Evolutionary conservation across 2,797 vertebrate genomes (phyloP).

Genomic region (Anas bernieri): DNA sequence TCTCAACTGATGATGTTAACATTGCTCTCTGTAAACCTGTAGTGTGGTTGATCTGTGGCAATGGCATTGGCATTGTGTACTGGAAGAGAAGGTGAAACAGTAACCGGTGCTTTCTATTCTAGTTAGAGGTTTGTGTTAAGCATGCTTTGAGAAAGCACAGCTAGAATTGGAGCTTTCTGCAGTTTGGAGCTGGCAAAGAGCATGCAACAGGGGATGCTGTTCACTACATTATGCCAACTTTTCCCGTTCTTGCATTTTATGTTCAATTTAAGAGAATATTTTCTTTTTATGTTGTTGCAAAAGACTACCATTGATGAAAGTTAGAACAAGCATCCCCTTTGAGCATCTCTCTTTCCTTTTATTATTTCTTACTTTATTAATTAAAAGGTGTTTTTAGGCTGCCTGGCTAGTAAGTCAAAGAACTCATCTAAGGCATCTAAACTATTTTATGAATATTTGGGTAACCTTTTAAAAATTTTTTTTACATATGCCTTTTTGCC

Average conservation of each 20-base stretch:
- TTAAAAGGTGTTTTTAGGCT: conserved; percentile 50
- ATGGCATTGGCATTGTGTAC: conserved; percentile 69
- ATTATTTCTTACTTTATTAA: conserved; percentile 9
- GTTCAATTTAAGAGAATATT: conserved; percentile 74
- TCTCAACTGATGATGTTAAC: conserved; percentile 68
- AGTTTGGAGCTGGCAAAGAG: conserved; percentile 77
- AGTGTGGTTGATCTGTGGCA: conserved; percentile 69
- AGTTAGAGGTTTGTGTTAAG: conserved; percentile 74
- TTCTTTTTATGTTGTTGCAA: conserved; percentile 76
- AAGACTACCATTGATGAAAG: conserved; percentile 71
- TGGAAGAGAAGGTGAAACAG: conserved; percentile 59
- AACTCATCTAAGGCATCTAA: conserved; percentile 64
- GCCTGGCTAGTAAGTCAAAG: conserved; percentile 67
- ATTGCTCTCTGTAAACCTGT: conserved; percentile 75
- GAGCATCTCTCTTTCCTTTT: conserved; percentile 65
- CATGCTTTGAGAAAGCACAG: conserved; percentile 78
- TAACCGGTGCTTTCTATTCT: conserved; percentile 65
- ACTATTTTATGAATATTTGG: conserved; percentile 50
- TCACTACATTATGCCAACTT: conserved; percentile 69
- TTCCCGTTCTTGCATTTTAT: conserved; percentile 72
- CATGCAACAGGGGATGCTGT: conserved; percentile 80
- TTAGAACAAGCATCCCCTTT: conserved; percentile 69
- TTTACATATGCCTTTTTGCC: conserved; percentile 71
- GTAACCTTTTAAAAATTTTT: conserved; percentile 10
- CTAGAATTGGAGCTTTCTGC: conserved; percentile 75